phyloP scores from a whole-genome alignment of 2,888 invertebrate species.

The Agrotis exclamationis region DNA sequence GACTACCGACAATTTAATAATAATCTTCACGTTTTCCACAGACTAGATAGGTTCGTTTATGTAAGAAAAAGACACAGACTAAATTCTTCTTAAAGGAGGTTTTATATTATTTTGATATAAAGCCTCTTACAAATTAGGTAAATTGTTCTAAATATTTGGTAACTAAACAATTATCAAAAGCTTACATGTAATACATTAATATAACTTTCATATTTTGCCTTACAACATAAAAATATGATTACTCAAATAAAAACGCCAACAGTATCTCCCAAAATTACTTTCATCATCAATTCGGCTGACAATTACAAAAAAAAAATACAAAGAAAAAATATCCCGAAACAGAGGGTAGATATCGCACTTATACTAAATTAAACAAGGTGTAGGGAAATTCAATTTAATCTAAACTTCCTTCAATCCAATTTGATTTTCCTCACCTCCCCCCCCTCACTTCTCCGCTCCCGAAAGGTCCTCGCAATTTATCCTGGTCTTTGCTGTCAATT shows the following conservation, averaged over 20 bases:
- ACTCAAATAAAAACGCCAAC: not conserved
- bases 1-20: no score
- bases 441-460: constrained; percentile 58
- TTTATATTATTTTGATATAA: no score
- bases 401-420: constrained; percentile 90
- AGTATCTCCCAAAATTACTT: constrained; percentile 41
- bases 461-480: constrained; percentile 68
- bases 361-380: constrained; percentile 89
- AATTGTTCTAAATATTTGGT: no score
- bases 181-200: no score
- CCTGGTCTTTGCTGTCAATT: constrained; percentile 52
- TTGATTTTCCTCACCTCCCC: constrained; percentile 83
- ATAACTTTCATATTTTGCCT: not conserved
- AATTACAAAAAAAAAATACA: constrained; percentile 41
- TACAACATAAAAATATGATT: constrained; percentile 9
- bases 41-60: no score
- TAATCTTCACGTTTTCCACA: no score
- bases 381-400: constrained; percentile 89
- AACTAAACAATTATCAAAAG: no score
- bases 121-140: no score
- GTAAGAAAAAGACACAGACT: no score
- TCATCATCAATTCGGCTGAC: constrained; percentile 40
- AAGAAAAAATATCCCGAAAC: constrained; percentile 38
- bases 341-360: constrained; percentile 68
- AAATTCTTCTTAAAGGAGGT: no score